Conservation (phyloP, 2,888 invertebrate genomes). For the Ommatoiulus sabulosus region DNA sequence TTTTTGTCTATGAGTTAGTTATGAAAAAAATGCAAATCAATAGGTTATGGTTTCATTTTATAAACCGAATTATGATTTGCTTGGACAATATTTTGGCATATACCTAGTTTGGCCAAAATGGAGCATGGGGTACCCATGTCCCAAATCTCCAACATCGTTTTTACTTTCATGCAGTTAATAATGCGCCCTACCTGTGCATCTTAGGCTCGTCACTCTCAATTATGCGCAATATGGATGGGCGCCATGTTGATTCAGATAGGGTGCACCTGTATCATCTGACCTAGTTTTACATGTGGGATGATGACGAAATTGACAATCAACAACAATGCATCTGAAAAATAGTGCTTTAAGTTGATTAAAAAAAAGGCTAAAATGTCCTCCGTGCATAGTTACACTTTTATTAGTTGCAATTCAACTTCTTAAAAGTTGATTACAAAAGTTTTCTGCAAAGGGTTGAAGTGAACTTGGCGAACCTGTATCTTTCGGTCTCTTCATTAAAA, state of each 20-base stretch:
- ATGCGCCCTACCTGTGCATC: background rate
- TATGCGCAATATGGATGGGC: background rate
- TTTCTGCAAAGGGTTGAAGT: background rate
- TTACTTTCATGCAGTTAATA: background rate
- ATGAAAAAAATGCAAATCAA: background rate
- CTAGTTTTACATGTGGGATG: slow-evolving; percentile 2
- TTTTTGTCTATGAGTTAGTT: too few relatives aligned
- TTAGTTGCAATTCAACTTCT: background rate
- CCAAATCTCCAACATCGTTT: background rate
- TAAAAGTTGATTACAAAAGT: background rate
- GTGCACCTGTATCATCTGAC: slow-evolving; percentile 3
- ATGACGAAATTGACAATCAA: slow-evolving; percentile 15
- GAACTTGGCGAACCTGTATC: slow-evolving; percentile 30
- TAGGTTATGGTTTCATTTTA: background rate
- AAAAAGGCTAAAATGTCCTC: background rate
- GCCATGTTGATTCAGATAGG: background rate
- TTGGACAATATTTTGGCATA: background rate
- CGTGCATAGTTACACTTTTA: background rate
- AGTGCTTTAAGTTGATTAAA: background rate
- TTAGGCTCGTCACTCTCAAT: background rate
- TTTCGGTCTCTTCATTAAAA: background rate
- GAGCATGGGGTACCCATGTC: background rate
- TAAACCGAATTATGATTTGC: background rate
- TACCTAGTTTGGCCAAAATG: background rate
- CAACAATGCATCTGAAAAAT: background rate